Conservation (phyloP, 2,113 vertebrate species). For the Hippolais icterina region DNA sequence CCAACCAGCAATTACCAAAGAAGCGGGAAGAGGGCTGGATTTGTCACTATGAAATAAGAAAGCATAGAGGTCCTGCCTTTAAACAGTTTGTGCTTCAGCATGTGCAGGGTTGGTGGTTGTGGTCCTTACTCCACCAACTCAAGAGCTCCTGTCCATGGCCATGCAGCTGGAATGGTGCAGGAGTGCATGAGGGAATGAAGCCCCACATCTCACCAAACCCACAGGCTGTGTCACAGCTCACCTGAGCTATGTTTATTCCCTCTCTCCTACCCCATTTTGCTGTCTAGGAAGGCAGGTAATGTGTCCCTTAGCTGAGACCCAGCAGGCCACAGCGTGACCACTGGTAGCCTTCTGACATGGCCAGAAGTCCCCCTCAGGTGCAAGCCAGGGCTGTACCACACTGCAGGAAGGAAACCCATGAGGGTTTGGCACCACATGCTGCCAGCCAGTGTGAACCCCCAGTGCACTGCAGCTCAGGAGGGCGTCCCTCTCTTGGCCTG, state of each 20-base stretch:
- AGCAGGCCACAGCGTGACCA: neutral
- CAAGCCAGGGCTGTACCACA: neutral
- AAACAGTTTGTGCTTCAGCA: neutral
- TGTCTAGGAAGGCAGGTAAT: neutral
- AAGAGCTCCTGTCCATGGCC: fast-evolving
- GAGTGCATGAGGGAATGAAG: fast-evolving
- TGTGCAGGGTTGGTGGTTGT: fast-evolving
- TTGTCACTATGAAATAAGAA: constrained; percentile 51
- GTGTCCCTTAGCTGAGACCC: neutral
- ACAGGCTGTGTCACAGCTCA: neutral
- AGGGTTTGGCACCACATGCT: neutral
- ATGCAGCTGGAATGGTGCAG: fast-evolving
- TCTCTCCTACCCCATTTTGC: neutral
- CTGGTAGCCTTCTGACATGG: neutral
- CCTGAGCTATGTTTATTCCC: neutral
- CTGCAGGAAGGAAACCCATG: neutral
- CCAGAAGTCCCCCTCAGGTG: neutral
- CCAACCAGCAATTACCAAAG: constrained; percentile 50
- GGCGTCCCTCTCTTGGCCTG: neutral
- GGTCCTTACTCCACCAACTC: neutral
- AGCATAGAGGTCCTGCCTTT: constrained; percentile 7
- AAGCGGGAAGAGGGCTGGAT: neutral
- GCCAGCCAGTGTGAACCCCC: fast-evolving
- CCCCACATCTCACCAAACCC: neutral
- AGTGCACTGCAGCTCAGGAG: neutral